Base-by-base conservation (phyloP, 2,888 invertebrate species). In the Leptopilina syphax region DNA sequence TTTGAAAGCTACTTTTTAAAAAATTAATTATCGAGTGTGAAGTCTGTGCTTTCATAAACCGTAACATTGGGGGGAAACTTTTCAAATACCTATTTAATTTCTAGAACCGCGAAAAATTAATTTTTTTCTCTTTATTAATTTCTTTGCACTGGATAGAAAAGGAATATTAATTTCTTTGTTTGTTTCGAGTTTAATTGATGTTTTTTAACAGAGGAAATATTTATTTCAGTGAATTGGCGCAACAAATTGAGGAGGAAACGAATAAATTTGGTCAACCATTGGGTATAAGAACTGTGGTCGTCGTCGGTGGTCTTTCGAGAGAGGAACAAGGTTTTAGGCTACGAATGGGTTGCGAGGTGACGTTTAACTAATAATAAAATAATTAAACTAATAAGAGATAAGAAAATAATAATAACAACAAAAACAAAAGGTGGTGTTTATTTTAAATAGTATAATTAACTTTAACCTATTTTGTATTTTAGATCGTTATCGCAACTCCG, bases 161-260 rank as follows among this genome's bases (percentile, higher is more conserved):
- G 18, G 18, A 18, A 18, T 18, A 18, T 18, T 18, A 18, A 18
- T 18, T 18, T 18, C 0, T 18, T 18, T 18, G 18, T 18, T 18
- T 18, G 18, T 18, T 18, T 34, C 3, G 34, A 3, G 34, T 34
- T 34, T 34, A 34, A 34, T 34, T 34, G 3, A 34, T 34, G 34
- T 34, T 34, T 34, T 34, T 34, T 34, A 34, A 27, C 27, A 24
- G 9, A 47, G 76, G 1, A 9, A 27, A 50, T 66, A 7, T 66
- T 27, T 44, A 41, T 50, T 85, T 44, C 65, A 91, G 99, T 92
- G 99, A 99, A 92, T 95, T 99, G 93, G 99, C 99, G 0, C 99
- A 99, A 90, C 99, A 99, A 93, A 99, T 99, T 88, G 99, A 99
- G 93, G 99, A 99, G 92, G 99, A 99, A 92, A 98, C 99, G 0